Evolutionary conservation across 2,888 invertebrate species (phyloP).

Genomic region (Phymatocera aterrima): DNA sequence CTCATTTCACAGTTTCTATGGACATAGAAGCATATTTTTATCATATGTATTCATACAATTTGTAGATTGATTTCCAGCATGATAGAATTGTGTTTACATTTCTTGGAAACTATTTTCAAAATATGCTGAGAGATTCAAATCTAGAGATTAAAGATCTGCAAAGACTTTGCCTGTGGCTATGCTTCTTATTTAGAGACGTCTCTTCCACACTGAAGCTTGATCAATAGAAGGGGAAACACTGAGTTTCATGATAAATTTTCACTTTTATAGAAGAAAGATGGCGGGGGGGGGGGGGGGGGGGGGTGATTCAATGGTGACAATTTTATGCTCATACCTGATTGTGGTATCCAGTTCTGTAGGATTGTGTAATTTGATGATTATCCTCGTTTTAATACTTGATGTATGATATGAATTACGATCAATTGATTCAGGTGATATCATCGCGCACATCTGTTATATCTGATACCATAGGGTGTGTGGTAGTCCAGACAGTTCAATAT

Average conservation of each 20-base stretch:
- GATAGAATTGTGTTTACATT: neutral
- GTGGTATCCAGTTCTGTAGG: neutral
- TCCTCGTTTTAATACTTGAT: neutral
- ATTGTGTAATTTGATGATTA: neutral
- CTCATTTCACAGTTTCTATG: neutral
- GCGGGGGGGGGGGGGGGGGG: too few relatives aligned
- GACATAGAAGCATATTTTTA: neutral
- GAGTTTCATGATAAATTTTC: neutral
- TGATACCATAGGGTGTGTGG: neutral
- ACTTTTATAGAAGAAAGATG: neutral
- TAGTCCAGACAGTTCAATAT: conserved; percentile 36
- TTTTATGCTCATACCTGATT: neutral
- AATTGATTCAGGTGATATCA: conserved; percentile 34
- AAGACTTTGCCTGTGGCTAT: neutral
- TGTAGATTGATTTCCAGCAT: neutral
- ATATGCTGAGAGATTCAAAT: neutral
- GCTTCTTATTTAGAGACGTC: neutral
- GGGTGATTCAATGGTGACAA: too few relatives aligned
- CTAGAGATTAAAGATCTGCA: neutral
- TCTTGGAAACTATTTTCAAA: neutral
- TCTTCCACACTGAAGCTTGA: neutral
- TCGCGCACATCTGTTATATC: conserved; percentile 11
- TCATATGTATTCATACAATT: neutral
- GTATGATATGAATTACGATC: neutral
- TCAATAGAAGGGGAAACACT: neutral